phyloP scores from a whole-genome alignment of 2,113 vertebrate genomes.

The Gopherus flavomarginatus region DNA sequence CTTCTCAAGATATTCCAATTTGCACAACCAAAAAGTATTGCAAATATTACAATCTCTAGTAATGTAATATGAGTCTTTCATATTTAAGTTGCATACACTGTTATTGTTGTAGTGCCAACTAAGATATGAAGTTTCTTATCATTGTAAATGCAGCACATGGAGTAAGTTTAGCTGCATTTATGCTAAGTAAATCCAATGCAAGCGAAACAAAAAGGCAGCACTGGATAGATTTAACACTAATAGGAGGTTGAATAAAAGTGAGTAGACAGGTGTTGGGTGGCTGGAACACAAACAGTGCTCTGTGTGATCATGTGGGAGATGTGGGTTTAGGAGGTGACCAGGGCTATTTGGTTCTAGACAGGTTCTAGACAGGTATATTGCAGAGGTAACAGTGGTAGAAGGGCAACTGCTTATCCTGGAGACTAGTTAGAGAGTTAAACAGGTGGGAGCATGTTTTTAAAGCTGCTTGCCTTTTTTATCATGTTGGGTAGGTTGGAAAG shows the following conservation, averaged over 20 bases:
- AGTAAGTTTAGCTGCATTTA: neutral
- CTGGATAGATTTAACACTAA: neutral
- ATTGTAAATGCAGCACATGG: neutral
- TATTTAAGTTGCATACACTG: neutral
- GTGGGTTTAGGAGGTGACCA: neutral
- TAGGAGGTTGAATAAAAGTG: neutral
- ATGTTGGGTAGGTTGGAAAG: neutral
- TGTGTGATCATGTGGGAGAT: neutral
- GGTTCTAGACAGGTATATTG: neutral
- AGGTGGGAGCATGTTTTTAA: neutral
- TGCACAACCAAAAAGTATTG: neutral
- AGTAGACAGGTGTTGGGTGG: fast-evolving
- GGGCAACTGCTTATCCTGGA: neutral
- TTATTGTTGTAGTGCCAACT: neutral
- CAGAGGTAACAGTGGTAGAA: neutral
- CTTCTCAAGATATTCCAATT: neutral
- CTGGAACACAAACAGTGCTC: neutral
- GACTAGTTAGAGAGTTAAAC: neutral
- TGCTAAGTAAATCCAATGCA: neutral
- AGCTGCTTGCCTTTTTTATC: neutral
- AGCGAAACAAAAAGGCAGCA: neutral
- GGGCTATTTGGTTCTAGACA: neutral
- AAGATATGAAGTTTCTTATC: neutral
- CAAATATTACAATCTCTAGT: neutral
- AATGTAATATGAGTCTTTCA: neutral